Percentiles rank a stretch among this genome's conserved stretches.
phyloP scores from a whole-genome alignment of 1,140 invertebrate species.

The Orchestia grillus region DNA sequence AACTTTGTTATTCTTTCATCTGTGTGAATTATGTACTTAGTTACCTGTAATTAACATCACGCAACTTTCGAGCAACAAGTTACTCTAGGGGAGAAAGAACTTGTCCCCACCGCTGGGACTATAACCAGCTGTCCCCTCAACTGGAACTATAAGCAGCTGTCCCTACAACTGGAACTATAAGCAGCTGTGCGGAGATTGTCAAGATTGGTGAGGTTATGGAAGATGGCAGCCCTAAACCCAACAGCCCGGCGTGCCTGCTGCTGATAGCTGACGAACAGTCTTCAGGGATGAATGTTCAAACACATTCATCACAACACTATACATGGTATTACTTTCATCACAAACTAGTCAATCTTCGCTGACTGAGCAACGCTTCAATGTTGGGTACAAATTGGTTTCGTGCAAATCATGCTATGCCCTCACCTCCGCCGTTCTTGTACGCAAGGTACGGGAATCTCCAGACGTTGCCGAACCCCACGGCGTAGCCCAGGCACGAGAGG shows the following conservation, averaged over 20 bases:
- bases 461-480: slow-evolving; percentile 78
- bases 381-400: background rate
- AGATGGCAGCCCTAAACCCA: background rate
- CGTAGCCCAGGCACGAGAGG: slow-evolving; percentile 75
- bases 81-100: too few species aligned
- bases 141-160: too few species aligned
- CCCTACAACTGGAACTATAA: too few species aligned
- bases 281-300: background rate
- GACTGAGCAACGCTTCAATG: background rate
- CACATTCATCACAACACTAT: background rate
- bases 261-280: background rate
- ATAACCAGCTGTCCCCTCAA: too few species aligned
- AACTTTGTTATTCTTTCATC: background rate
- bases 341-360: background rate
- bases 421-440: slow-evolving; percentile 91
- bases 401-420: background rate
- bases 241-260: too few species aligned
- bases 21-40: too few species aligned
- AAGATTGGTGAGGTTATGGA: background rate
- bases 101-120: too few species aligned
- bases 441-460: slow-evolving; percentile 93
- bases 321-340: background rate
- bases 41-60: too few species aligned
- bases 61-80: too few species aligned
- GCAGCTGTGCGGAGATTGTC: background rate